Evolutionary conservation across 2,888 invertebrate genomes (phyloP), one percentile per base, ranked within the genome.

Genomic region (Mesorhabditis belari): DNA sequence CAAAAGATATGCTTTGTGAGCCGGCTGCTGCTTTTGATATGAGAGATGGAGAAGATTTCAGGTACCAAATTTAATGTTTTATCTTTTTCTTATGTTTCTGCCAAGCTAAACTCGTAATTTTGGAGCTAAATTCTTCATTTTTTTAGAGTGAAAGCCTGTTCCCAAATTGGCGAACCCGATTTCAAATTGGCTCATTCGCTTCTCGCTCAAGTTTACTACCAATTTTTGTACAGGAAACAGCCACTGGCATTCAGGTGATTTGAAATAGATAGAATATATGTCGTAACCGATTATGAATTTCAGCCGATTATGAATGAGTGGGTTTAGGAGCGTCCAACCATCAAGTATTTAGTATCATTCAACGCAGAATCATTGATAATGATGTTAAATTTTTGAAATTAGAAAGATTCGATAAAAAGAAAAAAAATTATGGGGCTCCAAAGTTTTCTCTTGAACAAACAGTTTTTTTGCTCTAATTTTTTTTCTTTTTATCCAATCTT

Each of bases 11-110:
- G 76, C 74, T 81, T 59, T 93, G 92, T 76, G 90, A 91, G 77
- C 91, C 91, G 0, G 89, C 90, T 0, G 91, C 92, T 57, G 91
- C 91, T 89, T 91, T 92, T 82, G 91, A 92, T 77, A 90, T 86
- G 77, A 61, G 77, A 23, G 73, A 77, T 55, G 71, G 73, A 55
- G 61, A 67, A 35, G 80, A 80, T 55, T 81, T 73, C 71, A 61
- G 79, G 75, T 79, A 49, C 17, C n/a, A 19, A 51, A 17, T 5
- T 12, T 12, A 29, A 9, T 17, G 17, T 19, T n/a, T 55, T 6
- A n/a, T 21, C 12, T 25, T n/a, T 24, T 49, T 35, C 49, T 44
- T n/a, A n/a, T 35, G 12, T 35, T 19, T 55, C 21, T 24, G 29
- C 29, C 55, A 9, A 26, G 25, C 6, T 24, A 5, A n/a, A n/a